Conservation (phyloP, 1,140 invertebrate genomes). For the Hycleus cichorii region DNA sequence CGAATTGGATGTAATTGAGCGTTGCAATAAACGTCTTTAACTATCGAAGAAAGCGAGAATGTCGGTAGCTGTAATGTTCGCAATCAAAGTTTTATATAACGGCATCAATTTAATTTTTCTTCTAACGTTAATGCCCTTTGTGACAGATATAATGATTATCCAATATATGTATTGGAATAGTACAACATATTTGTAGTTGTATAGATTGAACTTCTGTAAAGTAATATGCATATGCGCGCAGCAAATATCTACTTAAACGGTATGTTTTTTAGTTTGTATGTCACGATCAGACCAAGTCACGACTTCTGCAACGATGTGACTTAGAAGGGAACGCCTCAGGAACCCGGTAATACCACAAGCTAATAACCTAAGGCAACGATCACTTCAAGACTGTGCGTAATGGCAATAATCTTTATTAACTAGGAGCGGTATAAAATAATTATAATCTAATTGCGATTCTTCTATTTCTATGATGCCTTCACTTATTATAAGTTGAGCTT, state of each 20-base stretch:
- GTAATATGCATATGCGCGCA: slow-evolving; percentile 30
- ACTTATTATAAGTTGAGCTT: too few relatives aligned
- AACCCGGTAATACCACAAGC: slow-evolving; percentile 30
- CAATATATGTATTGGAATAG: slow-evolving; percentile 5
- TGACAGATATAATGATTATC: neutral
- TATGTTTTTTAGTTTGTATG: slow-evolving; percentile 31
- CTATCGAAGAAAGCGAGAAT: slow-evolving; percentile 27
- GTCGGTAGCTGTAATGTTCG: slow-evolving; percentile 31
- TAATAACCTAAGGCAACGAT: slow-evolving; percentile 26
- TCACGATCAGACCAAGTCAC: slow-evolving; percentile 37
- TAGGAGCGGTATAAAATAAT: slow-evolving; percentile 14
- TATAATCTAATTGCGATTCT: slow-evolving; percentile 12
- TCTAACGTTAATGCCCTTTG: slow-evolving; percentile 9
- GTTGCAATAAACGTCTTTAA: slow-evolving; percentile 30
- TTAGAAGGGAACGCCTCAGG: slow-evolving; percentile 28
- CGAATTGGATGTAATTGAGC: slow-evolving; percentile 27
- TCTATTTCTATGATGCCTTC: neutral
- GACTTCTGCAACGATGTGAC: slow-evolving; percentile 30
- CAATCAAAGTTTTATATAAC: slow-evolving; percentile 28
- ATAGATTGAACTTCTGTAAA: slow-evolving; percentile 15
- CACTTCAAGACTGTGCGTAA: slow-evolving; percentile 17
- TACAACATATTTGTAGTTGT: neutral
- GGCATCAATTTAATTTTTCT: slow-evolving; percentile 14
- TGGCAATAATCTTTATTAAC: slow-evolving; percentile 15
- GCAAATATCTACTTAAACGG: slow-evolving; percentile 33